A percentile compares a stretch with the other conserved stretches of the same genome.
These are phyloP conservation scores for Amyelois transitella DNA, from an alignment of 1,140 invertebrate species.

Conservation along the genomic window DNA sequence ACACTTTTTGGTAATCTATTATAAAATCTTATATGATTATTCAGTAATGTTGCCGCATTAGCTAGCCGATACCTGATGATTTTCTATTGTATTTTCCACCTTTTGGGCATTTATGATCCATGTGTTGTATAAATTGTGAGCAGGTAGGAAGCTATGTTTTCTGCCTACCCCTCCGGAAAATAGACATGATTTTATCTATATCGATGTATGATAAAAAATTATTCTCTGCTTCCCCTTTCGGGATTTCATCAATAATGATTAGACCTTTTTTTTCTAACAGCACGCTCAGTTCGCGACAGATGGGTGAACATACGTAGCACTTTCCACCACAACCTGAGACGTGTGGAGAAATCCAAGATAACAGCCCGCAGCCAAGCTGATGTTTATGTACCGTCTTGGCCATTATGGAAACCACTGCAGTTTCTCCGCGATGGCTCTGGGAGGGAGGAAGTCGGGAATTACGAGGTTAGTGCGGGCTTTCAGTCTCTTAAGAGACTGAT, in stretches of 20 bases:
- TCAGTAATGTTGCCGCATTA: too few relatives aligned
- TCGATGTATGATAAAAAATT: not conserved
- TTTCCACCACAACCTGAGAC: slow-evolving; percentile 56
- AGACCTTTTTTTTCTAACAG: slow-evolving; percentile 30
- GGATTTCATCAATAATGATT: not conserved
- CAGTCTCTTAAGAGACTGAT: too few relatives aligned
- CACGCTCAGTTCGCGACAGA: slow-evolving; percentile 54
- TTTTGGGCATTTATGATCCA: too few relatives aligned
- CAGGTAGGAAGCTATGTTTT: too few relatives aligned
- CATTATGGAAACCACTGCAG: slow-evolving; percentile 61
- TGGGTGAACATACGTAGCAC: slow-evolving; percentile 68
- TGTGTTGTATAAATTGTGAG: not conserved
- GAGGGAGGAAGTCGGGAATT: slow-evolving; percentile 29
- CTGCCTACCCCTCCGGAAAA: too few relatives aligned
- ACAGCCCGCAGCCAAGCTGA: slow-evolving; percentile 33
- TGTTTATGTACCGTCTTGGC: slow-evolving; percentile 64
- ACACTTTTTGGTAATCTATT: too few relatives aligned
- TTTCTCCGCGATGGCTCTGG: slow-evolving; percentile 42
- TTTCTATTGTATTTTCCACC: too few relatives aligned
- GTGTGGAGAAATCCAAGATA: slow-evolving; percentile 48
- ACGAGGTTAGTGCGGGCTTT: slow-evolving; percentile 39
- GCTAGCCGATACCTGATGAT: too few relatives aligned
- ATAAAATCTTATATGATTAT: too few relatives aligned
- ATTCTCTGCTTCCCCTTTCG: not conserved
- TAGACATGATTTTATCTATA: not conserved